Conservation (phyloP, 2,113 vertebrate genomes). For the Carassius gibelio region DNA sequence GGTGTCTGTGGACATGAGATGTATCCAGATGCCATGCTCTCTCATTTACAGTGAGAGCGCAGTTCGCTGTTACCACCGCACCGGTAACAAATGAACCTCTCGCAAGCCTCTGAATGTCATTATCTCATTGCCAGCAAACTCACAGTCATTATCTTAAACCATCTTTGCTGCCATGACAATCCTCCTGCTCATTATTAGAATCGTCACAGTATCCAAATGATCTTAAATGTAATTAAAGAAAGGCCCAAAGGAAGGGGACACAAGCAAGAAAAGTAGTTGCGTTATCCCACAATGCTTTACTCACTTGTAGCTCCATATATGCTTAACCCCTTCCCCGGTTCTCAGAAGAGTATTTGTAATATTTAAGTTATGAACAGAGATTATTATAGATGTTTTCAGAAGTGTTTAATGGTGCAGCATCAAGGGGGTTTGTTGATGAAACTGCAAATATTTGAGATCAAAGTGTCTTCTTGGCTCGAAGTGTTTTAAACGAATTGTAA, state of each 20-base stretch:
- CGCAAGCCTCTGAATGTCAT: conserved; percentile 35
- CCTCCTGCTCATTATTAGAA: conserved; percentile 53
- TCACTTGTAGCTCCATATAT: conserved; percentile 1
- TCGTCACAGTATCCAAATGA: conserved; percentile 43
- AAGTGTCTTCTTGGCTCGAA: conserved; percentile 61
- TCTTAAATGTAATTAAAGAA: conserved; percentile 17
- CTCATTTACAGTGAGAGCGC: neutral
- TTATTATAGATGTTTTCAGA: conserved; percentile 75
- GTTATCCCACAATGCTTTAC: conserved; percentile 5
- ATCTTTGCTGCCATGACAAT: conserved; percentile 77
- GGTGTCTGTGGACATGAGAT: conserved; percentile 27
- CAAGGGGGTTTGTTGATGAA: conserved; percentile 72
- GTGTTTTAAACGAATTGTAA: conserved; percentile 68
- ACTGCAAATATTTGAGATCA: conserved; percentile 61
- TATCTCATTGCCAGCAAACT: conserved; percentile 41
- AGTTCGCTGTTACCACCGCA: conserved; percentile 25
- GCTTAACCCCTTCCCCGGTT: conserved; percentile 15
- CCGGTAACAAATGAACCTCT: neutral
- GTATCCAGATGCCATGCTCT: conserved; percentile 8
- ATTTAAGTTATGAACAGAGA: conserved; percentile 74
- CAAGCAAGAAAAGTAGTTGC: neutral
- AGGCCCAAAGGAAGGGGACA: neutral
- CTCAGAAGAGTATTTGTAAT: conserved; percentile 67
- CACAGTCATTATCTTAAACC: conserved; percentile 43
- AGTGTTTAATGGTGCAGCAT: conserved; percentile 73